Percentiles rank a stretch among this genome's conserved stretches.
phyloP scores from a whole-genome alignment of 2,888 invertebrate species.

The Octodonta nipae region DNA sequence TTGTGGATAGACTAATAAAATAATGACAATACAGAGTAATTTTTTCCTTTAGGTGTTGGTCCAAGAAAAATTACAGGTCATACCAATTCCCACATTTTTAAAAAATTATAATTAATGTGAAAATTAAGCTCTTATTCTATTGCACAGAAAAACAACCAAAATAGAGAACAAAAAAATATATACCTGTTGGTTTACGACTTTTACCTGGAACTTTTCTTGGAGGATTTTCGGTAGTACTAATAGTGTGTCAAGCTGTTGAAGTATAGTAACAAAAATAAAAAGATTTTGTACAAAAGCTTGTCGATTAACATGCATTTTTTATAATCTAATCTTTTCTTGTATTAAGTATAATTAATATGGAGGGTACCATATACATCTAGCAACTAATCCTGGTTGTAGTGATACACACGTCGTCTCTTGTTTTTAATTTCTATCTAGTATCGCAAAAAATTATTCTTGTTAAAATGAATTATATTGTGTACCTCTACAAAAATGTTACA shows the following conservation, averaged over 20 bases:
- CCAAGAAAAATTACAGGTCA: too few species aligned
- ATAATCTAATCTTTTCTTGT: conserved; percentile 29
- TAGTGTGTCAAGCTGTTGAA: conserved; percentile 21
- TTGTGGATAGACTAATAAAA: too few species aligned
- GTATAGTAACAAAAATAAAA: conserved; percentile 27
- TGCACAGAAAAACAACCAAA: too few species aligned
- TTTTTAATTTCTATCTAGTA: conserved; percentile 1
- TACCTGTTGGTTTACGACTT: too few species aligned
- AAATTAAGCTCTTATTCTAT: too few species aligned
- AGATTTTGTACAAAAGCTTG: conserved; percentile 37
- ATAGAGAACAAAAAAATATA: too few species aligned
- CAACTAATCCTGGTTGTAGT: conserved; percentile 25
- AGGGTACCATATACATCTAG: conserved; percentile 38
- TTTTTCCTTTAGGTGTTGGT: too few species aligned
- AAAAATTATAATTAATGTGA: too few species aligned
- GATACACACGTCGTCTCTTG: conserved; percentile 16
- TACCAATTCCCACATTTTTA: too few species aligned
- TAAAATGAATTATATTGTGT: conserved; percentile 3
- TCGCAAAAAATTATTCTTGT: background rate
- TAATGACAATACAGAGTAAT: too few species aligned
- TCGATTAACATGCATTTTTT: conserved; percentile 35
- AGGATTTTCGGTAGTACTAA: conserved; percentile 4
- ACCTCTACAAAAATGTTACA: conserved; percentile 4
- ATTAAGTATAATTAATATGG: conserved; percentile 32
- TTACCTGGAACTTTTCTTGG: conserved; percentile 6